These are phyloP conservation scores for Paratrypauchen microcephalus DNA, from an alignment of 2,797 vertebrate species.

Conservation along the genomic window DNA sequence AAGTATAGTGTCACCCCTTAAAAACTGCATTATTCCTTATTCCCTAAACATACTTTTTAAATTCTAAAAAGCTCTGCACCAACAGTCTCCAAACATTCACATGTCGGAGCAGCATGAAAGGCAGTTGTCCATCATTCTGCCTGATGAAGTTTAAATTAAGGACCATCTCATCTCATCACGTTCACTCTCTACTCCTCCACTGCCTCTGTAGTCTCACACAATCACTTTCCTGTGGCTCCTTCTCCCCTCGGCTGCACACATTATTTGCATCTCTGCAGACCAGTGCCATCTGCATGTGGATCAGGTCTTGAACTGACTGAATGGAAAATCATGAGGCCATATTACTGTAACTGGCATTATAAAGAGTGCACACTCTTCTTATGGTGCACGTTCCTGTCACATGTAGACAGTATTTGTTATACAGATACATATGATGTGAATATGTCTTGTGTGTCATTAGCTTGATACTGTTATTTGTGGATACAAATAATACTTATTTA, in stretches of 20 bases:
- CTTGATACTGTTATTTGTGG: too few relatives aligned
- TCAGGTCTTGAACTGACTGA: slow-evolving; percentile 1
- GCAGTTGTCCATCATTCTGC: slow-evolving; percentile 39
- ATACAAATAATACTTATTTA: too few relatives aligned
- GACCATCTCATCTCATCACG: slow-evolving; percentile 49
- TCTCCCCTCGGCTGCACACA: slow-evolving; percentile 42
- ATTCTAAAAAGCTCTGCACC: slow-evolving; percentile 14
- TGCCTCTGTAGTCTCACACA: slow-evolving; percentile 36
- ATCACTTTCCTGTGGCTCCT: slow-evolving; percentile 39
- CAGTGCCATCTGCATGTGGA: slow-evolving; percentile 28
- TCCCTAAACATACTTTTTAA: neutral
- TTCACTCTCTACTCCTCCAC: slow-evolving; percentile 36
- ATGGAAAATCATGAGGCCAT: slow-evolving; percentile 16
- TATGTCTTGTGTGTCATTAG: too few relatives aligned
- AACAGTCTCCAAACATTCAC: slow-evolving; percentile 17
- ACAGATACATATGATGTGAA: too few relatives aligned
- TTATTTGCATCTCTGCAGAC: slow-evolving; percentile 29
- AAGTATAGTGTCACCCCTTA: too few relatives aligned
- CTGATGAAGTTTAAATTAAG: slow-evolving; percentile 56
- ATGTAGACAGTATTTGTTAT: too few relatives aligned
- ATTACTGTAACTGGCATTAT: neutral
- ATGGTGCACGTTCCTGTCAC: too few relatives aligned
- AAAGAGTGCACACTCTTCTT: too few relatives aligned
- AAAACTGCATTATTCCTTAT: neutral
- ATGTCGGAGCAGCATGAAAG: slow-evolving; percentile 18